These are phyloP conservation scores for Amazona ochrocephala DNA, from an alignment of 2,797 vertebrate species.

Conservation along the genomic window DNA sequence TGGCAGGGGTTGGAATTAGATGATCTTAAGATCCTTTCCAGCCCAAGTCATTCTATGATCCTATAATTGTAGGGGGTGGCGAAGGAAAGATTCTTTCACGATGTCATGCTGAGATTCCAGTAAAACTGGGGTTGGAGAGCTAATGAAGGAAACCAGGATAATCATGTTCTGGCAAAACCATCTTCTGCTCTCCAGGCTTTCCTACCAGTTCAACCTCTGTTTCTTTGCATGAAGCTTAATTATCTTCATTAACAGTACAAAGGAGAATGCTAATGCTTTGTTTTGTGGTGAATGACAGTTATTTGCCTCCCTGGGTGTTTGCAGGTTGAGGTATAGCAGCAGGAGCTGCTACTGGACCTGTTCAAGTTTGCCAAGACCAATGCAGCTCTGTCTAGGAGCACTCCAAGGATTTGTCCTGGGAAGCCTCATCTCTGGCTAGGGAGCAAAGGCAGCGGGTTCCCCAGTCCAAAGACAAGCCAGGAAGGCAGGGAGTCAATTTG, in stretches of 20 bases:
- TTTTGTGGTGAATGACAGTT: not conserved
- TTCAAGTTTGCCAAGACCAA: not conserved
- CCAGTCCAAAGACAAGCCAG: not conserved
- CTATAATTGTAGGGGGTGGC: not conserved
- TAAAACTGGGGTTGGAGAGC: not conserved
- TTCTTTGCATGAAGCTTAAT: slow-evolving; percentile 55
- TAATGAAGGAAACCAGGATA: not conserved
- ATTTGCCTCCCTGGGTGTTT: not conserved
- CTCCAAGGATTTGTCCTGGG: not conserved
- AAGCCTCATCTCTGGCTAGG: accelerated
- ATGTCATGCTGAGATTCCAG: not conserved
- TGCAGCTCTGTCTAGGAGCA: not conserved
- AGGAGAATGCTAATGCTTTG: slow-evolving; percentile 45
- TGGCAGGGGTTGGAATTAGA: not conserved
- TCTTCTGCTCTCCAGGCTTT: slow-evolving; percentile 32
- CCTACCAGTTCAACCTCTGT: slow-evolving; percentile 19
- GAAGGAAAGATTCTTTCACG: not conserved
- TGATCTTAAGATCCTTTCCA: not conserved
- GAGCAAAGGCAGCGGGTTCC: not conserved
- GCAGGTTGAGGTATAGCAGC: not conserved
- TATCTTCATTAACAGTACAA: slow-evolving; percentile 54
- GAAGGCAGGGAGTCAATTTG: accelerated
- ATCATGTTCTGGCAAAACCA: not conserved
- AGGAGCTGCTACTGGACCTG: not conserved
- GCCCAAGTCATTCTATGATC: not conserved